phyloP scores from a whole-genome alignment of 2,888 invertebrate genomes.

The Pyrrhia umbra region DNA sequence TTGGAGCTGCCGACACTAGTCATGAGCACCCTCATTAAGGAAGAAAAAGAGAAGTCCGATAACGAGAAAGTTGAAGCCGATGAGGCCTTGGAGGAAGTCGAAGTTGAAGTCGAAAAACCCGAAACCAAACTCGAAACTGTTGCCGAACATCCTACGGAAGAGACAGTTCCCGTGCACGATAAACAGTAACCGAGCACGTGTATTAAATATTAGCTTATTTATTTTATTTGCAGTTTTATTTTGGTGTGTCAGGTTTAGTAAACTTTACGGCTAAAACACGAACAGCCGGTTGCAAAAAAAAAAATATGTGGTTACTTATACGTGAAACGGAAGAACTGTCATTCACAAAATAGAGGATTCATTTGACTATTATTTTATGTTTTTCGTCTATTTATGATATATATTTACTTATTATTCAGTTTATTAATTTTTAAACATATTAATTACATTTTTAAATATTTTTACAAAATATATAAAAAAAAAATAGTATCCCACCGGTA shows the following conservation, averaged over 20 bases:
- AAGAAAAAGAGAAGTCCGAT: conserved; percentile 45
- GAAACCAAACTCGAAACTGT: conserved; percentile 57
- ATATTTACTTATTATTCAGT: no score
- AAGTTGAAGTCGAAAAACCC: conserved; percentile 41
- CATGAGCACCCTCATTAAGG: conserved; percentile 62
- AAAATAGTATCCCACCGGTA: no score
- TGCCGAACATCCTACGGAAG: conserved; percentile 61
- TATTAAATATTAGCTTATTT: conserved; percentile 27
- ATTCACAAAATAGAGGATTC: no score
- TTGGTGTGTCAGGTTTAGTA: neutral
- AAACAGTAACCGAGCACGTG: neutral
- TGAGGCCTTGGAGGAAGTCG: conserved; percentile 4
- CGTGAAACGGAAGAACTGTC: no score
- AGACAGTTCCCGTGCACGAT: conserved; percentile 23
- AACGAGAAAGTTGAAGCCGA: conserved; percentile 17
- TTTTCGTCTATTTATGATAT: no score
- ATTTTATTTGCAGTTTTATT: neutral
- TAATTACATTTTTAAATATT: no score
- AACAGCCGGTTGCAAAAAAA: no score
- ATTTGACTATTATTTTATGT: no score
- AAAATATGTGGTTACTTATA: no score
- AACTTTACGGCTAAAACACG: no score
- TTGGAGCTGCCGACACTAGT: conserved; percentile 61
- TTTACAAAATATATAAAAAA: no score
- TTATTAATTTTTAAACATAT: no score